These are phyloP conservation scores for Zaprionus obscuricornis DNA, from an alignment of 2,888 invertebrate species.

Conservation along the genomic window DNA sequence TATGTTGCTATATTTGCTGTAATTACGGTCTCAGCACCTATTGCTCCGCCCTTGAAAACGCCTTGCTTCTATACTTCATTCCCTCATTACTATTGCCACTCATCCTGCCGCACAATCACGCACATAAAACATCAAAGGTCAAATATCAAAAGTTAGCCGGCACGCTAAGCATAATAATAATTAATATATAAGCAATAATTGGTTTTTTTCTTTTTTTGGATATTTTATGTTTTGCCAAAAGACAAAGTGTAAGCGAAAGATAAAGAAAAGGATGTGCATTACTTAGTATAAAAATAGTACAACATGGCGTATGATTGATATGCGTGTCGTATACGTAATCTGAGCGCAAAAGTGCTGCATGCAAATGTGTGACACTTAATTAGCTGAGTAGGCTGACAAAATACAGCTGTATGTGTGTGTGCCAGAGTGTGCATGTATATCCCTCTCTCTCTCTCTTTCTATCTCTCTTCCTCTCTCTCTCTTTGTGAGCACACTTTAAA, in stretches of 20 bases:
- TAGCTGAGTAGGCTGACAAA: conserved; percentile 2
- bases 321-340: conserved; percentile 35
- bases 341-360: conserved; percentile 15
- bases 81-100: conserved; percentile 13
- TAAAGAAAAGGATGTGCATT: conserved; percentile 3
- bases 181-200: too few relatives aligned
- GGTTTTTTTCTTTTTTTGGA: too few relatives aligned
- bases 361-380: too few relatives aligned
- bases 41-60: too few relatives aligned
- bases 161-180: conserved; percentile 14
- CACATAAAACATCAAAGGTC: conserved; percentile 55
- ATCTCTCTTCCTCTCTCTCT: not conserved
- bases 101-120: conserved; percentile 33
- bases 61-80: too few relatives aligned
- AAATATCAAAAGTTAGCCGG: conserved; percentile 44
- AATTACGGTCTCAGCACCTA: conserved; percentile 45
- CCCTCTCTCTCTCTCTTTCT: too few relatives aligned
- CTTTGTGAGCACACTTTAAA: conserved; percentile 49
- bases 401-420: not conserved
- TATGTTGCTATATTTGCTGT: conserved; percentile 36
- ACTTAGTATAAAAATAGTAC: too few relatives aligned
- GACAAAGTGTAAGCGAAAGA: too few relatives aligned
- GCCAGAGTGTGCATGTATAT: conserved; percentile 8
- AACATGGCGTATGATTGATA: conserved; percentile 34
- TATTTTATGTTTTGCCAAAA: too few relatives aligned